Evolutionary conservation across 1,140 invertebrate species (phyloP).

Genomic region (Sycobia sp.): DNA sequence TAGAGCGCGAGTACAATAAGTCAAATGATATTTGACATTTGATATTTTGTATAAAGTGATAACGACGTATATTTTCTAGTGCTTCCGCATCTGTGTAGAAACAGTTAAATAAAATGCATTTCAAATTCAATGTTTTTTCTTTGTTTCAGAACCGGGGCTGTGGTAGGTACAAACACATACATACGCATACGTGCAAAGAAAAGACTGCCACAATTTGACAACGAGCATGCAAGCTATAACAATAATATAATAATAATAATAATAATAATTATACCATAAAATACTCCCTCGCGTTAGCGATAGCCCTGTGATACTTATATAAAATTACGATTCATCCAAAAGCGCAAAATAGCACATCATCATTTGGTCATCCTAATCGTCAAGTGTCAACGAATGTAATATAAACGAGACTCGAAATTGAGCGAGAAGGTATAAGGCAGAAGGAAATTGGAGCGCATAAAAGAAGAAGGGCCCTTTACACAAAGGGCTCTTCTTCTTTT

Average conservation of each 20-base stretch:
- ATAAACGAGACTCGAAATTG: background rate
- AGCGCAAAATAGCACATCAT: background rate
- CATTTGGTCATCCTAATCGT: background rate
- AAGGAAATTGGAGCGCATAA: background rate
- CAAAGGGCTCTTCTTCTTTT: no score
- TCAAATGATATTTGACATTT: no score
- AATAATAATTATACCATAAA: constrained; percentile 1
- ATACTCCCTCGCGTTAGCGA: constrained; percentile 24
- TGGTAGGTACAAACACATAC: no score
- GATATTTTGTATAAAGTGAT: no score
- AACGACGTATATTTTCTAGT: no score
- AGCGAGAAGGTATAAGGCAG: background rate
- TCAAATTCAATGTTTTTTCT: no score
- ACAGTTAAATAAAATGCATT: no score
- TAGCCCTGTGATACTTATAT: constrained; percentile 33
- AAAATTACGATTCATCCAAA: background rate
- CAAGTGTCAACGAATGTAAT: background rate
- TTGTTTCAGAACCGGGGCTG: constrained; percentile 17
- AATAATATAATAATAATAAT: background rate
- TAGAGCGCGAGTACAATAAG: no score
- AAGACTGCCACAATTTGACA: constrained; percentile 26
- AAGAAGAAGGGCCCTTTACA: background rate
- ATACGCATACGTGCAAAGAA: no score
- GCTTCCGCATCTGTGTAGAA: no score
- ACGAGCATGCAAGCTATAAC: constrained; percentile 17